Evolutionary conservation across 2,113 vertebrate species (phyloP), one percentile per base, ranked within the genome.

Genomic region (Eonycteris spelaea): DNA sequence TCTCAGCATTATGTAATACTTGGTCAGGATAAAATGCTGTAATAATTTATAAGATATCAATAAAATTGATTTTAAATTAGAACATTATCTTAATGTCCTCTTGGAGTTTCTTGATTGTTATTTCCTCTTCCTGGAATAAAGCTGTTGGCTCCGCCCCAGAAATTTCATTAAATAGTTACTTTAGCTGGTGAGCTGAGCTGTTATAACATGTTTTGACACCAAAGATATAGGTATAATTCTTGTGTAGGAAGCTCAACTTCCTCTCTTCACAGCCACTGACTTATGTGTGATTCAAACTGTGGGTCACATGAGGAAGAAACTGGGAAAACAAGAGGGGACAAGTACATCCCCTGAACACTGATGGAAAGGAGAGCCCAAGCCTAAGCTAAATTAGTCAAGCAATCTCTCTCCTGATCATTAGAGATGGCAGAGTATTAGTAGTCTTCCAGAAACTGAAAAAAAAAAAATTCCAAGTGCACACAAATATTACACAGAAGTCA

Each of bases 61-160:
- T 97, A 97, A 93, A 97, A 97, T 91, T 94, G 96, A 96, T 98
- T 97, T 98, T 97, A 98, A 97, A 96, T 96, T 97, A 97, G 95
- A 95, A 96, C 95, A 96, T 96, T 97, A 97, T 92, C 97, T 97
- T 97, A 97, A 96, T 84, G 90, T 96, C 75, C 87, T 96, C 94
- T 86, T 88, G 92, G 89, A 92, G 68, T 95, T 97, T 97, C 90
- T 96, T 90, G 87, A 97, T 63, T 97, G 85, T 73, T 96, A 95
- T 71, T 97, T 96, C 96, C 92, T 95, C 77, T 96, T 98, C 92
- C 95, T 97, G 96, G 96, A 97, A 98, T 95, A 97, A 97, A 96
- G 94, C 48, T n/a, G 33, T 88, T 98, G 96, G 96, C 94, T 86
- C 55, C 40, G 8, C 61, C 92, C 87, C 92, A 97, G 90, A 94